Conservation (phyloP, 2,888 invertebrate species). For the Mesorhabditis sp. region DNA sequence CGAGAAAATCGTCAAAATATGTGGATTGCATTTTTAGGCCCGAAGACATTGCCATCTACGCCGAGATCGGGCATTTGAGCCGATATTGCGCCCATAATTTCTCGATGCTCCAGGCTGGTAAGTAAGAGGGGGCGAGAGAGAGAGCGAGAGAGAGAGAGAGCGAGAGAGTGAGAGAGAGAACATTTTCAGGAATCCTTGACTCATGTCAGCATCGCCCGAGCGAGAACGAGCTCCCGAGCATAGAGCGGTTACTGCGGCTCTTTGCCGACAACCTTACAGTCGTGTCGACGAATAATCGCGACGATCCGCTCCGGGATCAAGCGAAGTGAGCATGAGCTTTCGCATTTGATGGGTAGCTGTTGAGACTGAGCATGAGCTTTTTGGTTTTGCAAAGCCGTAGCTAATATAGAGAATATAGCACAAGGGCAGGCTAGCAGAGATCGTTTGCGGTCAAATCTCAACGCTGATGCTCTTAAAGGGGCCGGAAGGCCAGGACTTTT, state of each 20-base stretch:
- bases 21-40: conserved; percentile 1
- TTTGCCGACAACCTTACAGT: conserved; percentile 26
- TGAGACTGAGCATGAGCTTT: too few relatives aligned
- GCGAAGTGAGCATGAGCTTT: conserved; percentile 14
- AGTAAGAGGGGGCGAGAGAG: background rate
- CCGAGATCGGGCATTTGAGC: conserved; percentile 41
- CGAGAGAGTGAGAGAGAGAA: background rate
- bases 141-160: too few relatives aligned
- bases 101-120: conserved; percentile 29
- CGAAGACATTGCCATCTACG: conserved; percentile 23
- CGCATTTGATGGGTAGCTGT: too few relatives aligned
- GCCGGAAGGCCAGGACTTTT: too few relatives aligned
- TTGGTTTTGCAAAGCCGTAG: too few relatives aligned
- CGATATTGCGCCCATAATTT: conserved; percentile 38
- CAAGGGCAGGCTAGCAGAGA: too few relatives aligned
- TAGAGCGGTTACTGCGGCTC: conserved; percentile 30
- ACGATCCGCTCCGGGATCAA: conserved; percentile 30
- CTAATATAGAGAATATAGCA: too few relatives aligned
- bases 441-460: too few relatives aligned
- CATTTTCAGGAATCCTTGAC: conserved; percentile 32
- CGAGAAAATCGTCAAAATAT: too few relatives aligned
- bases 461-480: too few relatives aligned
- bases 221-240: conserved; percentile 23
- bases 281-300: conserved; percentile 24
- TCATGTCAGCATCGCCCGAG: conserved; percentile 32